These are phyloP conservation scores for Fregetta grallaria DNA, from an alignment of 2,113 vertebrate species.

Conservation along the genomic window DNA sequence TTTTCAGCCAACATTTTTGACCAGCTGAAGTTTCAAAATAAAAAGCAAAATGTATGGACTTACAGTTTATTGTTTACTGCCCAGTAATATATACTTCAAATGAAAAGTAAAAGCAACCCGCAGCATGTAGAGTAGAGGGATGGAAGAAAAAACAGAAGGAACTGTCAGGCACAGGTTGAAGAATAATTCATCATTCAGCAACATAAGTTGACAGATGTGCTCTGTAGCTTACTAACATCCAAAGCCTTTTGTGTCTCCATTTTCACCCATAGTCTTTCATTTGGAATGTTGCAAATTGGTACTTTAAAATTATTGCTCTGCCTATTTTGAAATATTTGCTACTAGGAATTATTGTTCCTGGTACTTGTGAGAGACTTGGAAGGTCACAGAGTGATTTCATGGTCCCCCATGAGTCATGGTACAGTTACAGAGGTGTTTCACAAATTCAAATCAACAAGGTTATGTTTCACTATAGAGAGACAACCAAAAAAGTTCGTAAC, in stretches of 20 bases:
- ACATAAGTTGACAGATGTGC: background rate
- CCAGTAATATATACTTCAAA: background rate
- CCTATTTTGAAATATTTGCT: background rate
- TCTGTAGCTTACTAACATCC: background rate
- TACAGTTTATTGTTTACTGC: background rate
- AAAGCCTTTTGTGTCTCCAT: background rate
- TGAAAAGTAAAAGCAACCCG: background rate
- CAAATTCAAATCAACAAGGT: conserved; percentile 32
- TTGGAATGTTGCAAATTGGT: background rate
- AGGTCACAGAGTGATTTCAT: conserved; percentile 3
- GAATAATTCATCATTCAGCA: background rate
- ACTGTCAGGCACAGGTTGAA: background rate
- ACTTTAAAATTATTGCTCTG: background rate
- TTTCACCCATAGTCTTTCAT: background rate
- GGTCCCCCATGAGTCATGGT: background rate
- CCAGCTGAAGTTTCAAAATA: background rate
- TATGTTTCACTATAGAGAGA: background rate
- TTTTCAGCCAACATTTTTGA: background rate
- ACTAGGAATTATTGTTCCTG: background rate
- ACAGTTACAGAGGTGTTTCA: background rate
- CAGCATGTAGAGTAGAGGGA: background rate
- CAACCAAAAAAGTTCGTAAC: background rate
- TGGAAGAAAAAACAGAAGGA: background rate
- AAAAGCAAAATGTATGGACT: background rate
- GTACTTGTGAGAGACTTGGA: background rate